Percentiles rank a stretch among this genome's conserved stretches.
Evolutionary conservation across 1,140 invertebrate genomes (phyloP).

Genomic region (Drosophila trapezifrons): DNA sequence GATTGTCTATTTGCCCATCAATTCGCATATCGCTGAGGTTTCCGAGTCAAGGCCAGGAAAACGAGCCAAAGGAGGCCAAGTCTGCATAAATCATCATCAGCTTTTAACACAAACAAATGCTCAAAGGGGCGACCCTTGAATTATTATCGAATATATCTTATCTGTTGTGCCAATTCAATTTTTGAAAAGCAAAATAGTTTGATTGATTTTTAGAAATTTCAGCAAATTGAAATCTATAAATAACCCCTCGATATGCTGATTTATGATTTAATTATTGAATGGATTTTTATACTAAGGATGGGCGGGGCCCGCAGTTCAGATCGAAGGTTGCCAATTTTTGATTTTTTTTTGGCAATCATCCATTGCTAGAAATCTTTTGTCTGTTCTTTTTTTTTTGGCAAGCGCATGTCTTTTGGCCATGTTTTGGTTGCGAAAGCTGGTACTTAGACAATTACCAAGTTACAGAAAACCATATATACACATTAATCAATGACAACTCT

Average conservation of each 20-base stretch:
- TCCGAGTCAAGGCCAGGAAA: constrained; percentile 40
- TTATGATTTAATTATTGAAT: not conserved
- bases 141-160: constrained; percentile 33
- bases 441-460: constrained; percentile 26
- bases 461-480: constrained; percentile 15
- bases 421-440: constrained; percentile 33
- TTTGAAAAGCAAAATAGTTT: not conserved
- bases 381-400: constrained; percentile 48
- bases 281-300: constrained; percentile 9
- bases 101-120: not conserved
- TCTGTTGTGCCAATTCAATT: constrained; percentile 36
- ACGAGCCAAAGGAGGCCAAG: constrained; percentile 10
- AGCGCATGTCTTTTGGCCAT: constrained; percentile 34
- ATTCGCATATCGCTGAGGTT: constrained; percentile 27
- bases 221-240: constrained; percentile 26
- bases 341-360: constrained; percentile 55
- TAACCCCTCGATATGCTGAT: not conserved
- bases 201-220: constrained; percentile 24
- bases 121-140: constrained; percentile 1
- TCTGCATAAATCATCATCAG: constrained; percentile 45
- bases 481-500: constrained; percentile 70
- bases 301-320: not conserved
- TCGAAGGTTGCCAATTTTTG: constrained; percentile 45
- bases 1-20: constrained; percentile 41
- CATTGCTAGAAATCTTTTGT: constrained; percentile 49